A percentile compares a stretch with the other conserved stretches of the same genome.
These are phyloP conservation scores for Parasteatoda lunata DNA, from an alignment of 2,888 invertebrate genomes.

Conservation along the genomic window DNA sequence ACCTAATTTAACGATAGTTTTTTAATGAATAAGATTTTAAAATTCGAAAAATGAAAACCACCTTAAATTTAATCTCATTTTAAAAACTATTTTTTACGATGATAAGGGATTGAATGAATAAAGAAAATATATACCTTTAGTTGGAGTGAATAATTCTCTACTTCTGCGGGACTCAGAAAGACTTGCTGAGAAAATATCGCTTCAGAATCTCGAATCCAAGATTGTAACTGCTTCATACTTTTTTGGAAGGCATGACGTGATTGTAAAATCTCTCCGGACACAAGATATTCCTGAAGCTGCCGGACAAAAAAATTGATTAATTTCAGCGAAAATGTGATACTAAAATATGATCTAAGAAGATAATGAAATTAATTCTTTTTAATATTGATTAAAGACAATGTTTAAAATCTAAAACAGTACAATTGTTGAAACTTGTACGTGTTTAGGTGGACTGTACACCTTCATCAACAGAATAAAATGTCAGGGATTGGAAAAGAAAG, in stretches of 20 bases:
- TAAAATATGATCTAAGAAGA: too few species aligned
- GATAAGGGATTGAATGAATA: too few species aligned
- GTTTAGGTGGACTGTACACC: too few species aligned
- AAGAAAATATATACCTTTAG: slow-evolving; percentile 76
- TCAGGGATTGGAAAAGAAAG: too few species aligned
- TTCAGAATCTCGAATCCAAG: slow-evolving; percentile 88
- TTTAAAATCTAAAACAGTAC: too few species aligned
- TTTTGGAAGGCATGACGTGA: slow-evolving; percentile 85
- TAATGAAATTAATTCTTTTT: too few species aligned
- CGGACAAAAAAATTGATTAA: slow-evolving; percentile 44
- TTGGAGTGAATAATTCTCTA: slow-evolving; percentile 86
- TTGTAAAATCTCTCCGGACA: slow-evolving; percentile 88
- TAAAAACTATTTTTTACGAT: background rate
- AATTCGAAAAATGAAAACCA: background rate
- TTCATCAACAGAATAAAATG: too few species aligned
- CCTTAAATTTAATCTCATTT: background rate
- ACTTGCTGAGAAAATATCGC: slow-evolving; percentile 81
- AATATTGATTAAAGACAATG: too few species aligned
- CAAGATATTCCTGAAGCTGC: slow-evolving; percentile 91
- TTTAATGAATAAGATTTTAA: background rate
- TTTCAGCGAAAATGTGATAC: background rate
- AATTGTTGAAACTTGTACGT: too few species aligned
- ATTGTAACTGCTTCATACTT: slow-evolving; percentile 83
- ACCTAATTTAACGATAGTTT: too few species aligned
- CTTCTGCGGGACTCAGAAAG: slow-evolving; percentile 84